Evolutionary conservation across 53 echinoderm and acorn worm species (phyloP).

Genomic region (Holothuria scabra): DNA sequence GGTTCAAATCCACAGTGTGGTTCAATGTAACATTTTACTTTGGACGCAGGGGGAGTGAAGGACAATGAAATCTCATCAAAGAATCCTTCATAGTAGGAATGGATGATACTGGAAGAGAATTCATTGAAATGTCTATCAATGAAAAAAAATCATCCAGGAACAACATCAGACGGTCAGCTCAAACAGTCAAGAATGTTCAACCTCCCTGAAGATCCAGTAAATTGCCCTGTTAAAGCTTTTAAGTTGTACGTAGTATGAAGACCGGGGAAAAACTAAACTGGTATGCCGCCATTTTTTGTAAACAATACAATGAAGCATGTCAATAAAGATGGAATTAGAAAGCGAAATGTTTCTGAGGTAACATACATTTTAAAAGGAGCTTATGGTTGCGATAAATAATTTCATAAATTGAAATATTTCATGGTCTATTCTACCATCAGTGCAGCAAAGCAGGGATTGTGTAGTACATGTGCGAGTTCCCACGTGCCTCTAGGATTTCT

Average conservation of each 20-base stretch:
- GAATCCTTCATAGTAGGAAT: background rate
- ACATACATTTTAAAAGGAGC: too few relatives aligned
- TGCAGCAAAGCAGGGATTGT: too few relatives aligned
- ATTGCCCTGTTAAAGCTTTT: background rate
- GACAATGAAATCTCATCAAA: background rate
- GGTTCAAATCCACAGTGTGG: background rate
- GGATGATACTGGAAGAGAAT: slow-evolving; percentile 2
- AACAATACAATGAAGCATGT: too few relatives aligned
- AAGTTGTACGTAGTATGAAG: background rate
- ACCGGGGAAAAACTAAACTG: too few relatives aligned
- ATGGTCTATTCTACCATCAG: too few relatives aligned
- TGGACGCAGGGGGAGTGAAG: slow-evolving; percentile 6
- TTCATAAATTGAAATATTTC: too few relatives aligned
- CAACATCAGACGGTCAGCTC: background rate
- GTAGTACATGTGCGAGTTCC: too few relatives aligned
- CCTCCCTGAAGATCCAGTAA: background rate
- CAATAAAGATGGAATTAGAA: too few relatives aligned
- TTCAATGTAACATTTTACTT: background rate
- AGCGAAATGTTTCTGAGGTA: too few relatives aligned
- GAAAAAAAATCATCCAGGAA: slow-evolving; percentile 22
- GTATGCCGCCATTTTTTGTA: too few relatives aligned
- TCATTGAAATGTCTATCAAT: background rate
- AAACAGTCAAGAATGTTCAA: background rate
- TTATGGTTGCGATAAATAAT: too few relatives aligned
- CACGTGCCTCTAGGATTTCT: too few relatives aligned